Evolutionary conservation across 2,113 vertebrate genomes (phyloP).

Genomic region (Psophia crepitans): DNA sequence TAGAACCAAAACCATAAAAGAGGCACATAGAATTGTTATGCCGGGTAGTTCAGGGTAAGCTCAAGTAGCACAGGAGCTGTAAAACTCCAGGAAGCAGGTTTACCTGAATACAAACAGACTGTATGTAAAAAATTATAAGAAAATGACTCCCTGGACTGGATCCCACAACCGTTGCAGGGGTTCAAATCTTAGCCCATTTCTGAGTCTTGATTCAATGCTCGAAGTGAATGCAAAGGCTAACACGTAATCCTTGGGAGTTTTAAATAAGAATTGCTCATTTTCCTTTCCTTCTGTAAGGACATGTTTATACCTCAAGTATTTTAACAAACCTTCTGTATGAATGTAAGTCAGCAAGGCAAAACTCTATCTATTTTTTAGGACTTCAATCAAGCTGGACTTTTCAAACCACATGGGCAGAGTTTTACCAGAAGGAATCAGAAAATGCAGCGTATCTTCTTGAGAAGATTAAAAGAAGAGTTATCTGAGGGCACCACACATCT

Average conservation of each 20-base stretch:
- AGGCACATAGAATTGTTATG: background rate
- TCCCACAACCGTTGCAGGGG: accelerated
- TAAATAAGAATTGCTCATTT: background rate
- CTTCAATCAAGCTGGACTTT: background rate
- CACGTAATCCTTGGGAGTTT: background rate
- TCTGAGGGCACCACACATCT: background rate
- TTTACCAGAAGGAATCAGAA: background rate
- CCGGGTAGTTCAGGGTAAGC: background rate
- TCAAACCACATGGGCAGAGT: background rate
- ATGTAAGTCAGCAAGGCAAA: background rate
- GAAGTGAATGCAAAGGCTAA: background rate
- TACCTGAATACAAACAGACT: background rate
- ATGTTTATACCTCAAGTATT: background rate
- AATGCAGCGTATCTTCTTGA: background rate
- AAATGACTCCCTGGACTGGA: background rate
- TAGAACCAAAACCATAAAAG: background rate
- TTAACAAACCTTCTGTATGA: background rate
- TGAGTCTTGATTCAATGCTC: background rate
- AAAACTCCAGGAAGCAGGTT: background rate
- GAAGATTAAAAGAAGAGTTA: background rate
- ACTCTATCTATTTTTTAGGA: background rate
- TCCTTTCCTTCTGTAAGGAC: background rate
- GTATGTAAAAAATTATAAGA: background rate
- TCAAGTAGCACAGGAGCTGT: background rate
- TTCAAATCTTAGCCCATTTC: background rate